phyloP scores from a whole-genome alignment of 2,888 invertebrate genomes.

The Sipha maydis region DNA sequence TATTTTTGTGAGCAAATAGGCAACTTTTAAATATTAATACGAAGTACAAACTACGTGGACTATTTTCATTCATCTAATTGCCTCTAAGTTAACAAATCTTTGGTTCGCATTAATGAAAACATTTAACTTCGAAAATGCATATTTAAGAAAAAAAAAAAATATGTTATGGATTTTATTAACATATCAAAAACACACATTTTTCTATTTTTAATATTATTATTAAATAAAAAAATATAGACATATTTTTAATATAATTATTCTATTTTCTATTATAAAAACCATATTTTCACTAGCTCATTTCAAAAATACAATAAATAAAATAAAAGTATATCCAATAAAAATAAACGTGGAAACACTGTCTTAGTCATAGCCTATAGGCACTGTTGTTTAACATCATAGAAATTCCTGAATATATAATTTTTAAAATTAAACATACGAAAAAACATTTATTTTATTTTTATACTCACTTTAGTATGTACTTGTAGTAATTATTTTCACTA shows the following conservation, averaged over 20 bases:
- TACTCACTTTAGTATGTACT: no score
- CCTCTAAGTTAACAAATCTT: no score
- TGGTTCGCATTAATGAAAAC: no score
- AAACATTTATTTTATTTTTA: neutral
- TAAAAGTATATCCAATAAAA: constrained; percentile 25
- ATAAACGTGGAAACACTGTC: neutral
- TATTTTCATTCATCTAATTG: no score
- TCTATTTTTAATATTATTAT: neutral
- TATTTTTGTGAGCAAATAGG: no score
- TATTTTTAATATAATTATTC: constrained; percentile 5
- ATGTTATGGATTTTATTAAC: neutral
- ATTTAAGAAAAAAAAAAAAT: neutral
- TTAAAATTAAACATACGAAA: constrained; percentile 11
- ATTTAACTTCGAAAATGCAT: no score
- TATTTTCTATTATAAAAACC: neutral
- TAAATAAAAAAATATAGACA: neutral
- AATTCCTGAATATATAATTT: constrained; percentile 40
- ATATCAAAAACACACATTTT: neutral
- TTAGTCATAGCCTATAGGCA: constrained; percentile 31
- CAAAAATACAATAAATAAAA: neutral
- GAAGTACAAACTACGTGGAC: no score
- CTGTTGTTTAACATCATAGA: constrained; percentile 26
- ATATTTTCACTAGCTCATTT: neutral
- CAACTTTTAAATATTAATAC: no score
- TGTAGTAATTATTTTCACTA: no score